Conservation (phyloP, 2,113 vertebrate genomes). For the Larimichthys crocea region DNA sequence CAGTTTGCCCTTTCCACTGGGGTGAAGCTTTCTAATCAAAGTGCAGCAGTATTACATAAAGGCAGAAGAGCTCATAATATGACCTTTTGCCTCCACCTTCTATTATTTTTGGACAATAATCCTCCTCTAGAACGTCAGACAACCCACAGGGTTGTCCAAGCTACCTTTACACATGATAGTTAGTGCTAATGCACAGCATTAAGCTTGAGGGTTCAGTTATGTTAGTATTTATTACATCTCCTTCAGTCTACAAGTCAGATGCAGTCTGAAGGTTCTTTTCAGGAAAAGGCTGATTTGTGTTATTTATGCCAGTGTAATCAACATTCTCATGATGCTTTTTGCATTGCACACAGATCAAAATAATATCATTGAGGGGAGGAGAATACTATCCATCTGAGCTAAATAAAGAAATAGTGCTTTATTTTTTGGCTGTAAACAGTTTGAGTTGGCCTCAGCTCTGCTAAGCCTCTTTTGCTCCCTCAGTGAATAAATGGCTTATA, state of each 20-base stretch:
- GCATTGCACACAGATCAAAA: neutral
- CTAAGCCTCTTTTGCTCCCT: constrained; percentile 25
- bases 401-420: neutral
- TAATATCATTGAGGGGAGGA: neutral
- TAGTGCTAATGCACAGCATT: neutral
- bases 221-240: neutral
- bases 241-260: neutral
- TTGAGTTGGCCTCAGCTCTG: constrained; percentile 10
- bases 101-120: constrained; percentile 23
- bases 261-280: neutral
- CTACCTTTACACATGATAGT: neutral
- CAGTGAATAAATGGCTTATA: constrained; percentile 31
- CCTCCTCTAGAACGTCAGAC: constrained; percentile 18
- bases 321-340: neutral
- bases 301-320: neutral
- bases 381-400: neutral
- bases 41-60: constrained; percentile 17
- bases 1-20: neutral
- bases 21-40: neutral
- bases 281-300: neutral
- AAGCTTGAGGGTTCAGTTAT: neutral
- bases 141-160: neutral
- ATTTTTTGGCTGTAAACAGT: constrained; percentile 21
- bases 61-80: neutral
- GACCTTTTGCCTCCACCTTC: constrained; percentile 19